A percentile compares a stretch with the other conserved stretches of the same genome.
These are phyloP conservation scores for Cyclura pinguis DNA, from an alignment of 2,797 vertebrate genomes.

Conservation along the genomic window DNA sequence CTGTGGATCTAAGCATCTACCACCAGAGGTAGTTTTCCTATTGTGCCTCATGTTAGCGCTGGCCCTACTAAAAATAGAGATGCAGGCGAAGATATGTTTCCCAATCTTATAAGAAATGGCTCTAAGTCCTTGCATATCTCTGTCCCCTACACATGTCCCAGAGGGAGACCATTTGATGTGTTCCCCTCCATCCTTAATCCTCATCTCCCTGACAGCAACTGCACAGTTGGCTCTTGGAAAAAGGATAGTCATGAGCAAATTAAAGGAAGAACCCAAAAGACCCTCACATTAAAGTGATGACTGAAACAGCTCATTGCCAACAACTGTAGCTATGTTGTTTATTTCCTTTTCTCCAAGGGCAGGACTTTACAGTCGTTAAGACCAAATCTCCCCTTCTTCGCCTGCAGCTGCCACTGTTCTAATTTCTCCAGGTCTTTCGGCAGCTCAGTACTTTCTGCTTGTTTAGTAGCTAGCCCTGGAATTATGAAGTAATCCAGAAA, in stretches of 20 bases:
- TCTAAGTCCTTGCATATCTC: not conserved
- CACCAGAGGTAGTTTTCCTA: not conserved
- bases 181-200: not conserved
- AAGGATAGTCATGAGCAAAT: constrained; percentile 1
- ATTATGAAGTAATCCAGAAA: constrained; percentile 28
- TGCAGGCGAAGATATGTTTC: not conserved
- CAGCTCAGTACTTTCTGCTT: constrained; percentile 3
- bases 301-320: not conserved
- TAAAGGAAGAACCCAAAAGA: not conserved
- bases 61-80: not conserved
- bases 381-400: constrained; percentile 22
- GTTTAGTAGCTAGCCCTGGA: constrained; percentile 22
- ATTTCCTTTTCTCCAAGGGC: constrained; percentile 35
- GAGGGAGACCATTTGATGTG: not conserved
- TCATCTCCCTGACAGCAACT: not conserved
- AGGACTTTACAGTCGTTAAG: constrained; percentile 27
- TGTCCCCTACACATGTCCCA: not conserved
- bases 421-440: not conserved
- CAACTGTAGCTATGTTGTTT: constrained; percentile 28
- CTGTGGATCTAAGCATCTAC: not conserved
- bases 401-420: constrained; percentile 9
- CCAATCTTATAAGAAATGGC: not conserved
- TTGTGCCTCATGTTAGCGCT: not conserved
- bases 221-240: not conserved
- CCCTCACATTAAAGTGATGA: not conserved